Evolutionary conservation across 2,797 vertebrate species (phyloP), one percentile per base, ranked within the genome.

Genomic region (Buphagus erythrorhynchus): DNA sequence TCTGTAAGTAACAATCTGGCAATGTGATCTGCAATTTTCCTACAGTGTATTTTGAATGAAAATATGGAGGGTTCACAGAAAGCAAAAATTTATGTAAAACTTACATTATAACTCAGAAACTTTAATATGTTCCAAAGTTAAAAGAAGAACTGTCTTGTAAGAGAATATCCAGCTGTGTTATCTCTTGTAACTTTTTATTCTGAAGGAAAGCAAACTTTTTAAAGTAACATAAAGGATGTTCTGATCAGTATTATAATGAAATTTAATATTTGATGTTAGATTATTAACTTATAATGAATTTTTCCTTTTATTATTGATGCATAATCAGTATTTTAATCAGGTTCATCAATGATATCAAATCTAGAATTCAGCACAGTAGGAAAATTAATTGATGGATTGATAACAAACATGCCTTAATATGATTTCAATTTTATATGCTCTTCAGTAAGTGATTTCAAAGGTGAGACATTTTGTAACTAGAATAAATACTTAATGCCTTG

Each of bases 261-360:
- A 97, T 98, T 98, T 98, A 98, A 98, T 98, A 98, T 98, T 98
- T 98, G 91, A 98, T 98, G 97, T 95, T 97, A 94, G 82, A 96
- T 96, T 96, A 97, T 98, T 97, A 97, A 81, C 76, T 96, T 95
- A 76, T 94, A 97, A 98, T 97, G 90, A 97, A 86, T 97, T 97
- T 97, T 72, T 96, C 61, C 31, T 94, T 97, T 97, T 96, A 97
- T 97, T 97, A 97, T 96, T 96, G 96, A 98, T 97, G 94, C 48
- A 94, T 86, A 96, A 97, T 97, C 96, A 96, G 92, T 85, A 88
- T 95, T 95, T 92, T 96, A 95, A 95, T 92, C 92, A 71, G 42
- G 33, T 76, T 95, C 62, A 83, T 94, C 82, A 84, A 73, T 87
- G 91, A 31, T 31, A 67, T 42, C 35, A 63, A 54, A 83, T 91